Conservation (phyloP, 2,888 invertebrate species). For the Drosophila mercatorum region DNA sequence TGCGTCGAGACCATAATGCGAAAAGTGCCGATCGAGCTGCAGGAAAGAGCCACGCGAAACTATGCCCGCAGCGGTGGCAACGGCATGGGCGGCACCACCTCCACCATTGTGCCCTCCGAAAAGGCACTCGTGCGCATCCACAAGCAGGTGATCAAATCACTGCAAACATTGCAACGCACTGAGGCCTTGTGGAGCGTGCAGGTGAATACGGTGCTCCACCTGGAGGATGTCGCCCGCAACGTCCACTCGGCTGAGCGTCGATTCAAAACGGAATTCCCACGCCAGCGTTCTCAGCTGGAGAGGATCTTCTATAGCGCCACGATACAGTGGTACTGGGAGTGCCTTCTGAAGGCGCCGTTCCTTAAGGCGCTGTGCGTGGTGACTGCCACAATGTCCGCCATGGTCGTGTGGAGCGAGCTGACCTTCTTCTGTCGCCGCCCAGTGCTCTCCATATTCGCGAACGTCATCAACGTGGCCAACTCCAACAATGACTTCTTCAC, state of each 20-base stretch:
- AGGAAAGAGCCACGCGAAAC: conserved; percentile 90
- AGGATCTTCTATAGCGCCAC: conserved; percentile 88
- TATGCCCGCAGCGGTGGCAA: conserved; percentile 84
- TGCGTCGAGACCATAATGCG: conserved; percentile 95
- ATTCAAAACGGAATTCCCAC: conserved; percentile 90
- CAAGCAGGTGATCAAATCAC: conserved; percentile 95
- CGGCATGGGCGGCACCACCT: conserved; percentile 85
- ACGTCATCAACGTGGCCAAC: conserved; percentile 93
- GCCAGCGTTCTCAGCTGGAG: conserved; percentile 86
- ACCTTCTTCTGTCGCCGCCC: conserved; percentile 98
- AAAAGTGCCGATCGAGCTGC: conserved; percentile 92
- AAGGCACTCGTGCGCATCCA: conserved; percentile 95
- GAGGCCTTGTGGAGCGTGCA: conserved; percentile 97
- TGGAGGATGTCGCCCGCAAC: conserved; percentile 95
- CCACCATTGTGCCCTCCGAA: conserved; percentile 90
- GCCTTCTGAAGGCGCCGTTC: conserved; percentile 91
- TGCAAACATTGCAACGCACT: conserved; percentile 96
- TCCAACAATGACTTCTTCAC: conserved; percentile 94
- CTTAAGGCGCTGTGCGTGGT: conserved; percentile 90
- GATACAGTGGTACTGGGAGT: conserved; percentile 98
- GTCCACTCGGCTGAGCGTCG: conserved; percentile 86
- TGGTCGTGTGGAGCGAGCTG: conserved; percentile 99
- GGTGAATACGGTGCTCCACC: conserved; percentile 90
- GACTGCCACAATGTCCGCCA: conserved; percentile 91
- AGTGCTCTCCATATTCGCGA: conserved; percentile 98